Base-by-base conservation (phyloP, 64 coral and sea anemone genomes). In the Exaiptasia diaphana region DNA sequence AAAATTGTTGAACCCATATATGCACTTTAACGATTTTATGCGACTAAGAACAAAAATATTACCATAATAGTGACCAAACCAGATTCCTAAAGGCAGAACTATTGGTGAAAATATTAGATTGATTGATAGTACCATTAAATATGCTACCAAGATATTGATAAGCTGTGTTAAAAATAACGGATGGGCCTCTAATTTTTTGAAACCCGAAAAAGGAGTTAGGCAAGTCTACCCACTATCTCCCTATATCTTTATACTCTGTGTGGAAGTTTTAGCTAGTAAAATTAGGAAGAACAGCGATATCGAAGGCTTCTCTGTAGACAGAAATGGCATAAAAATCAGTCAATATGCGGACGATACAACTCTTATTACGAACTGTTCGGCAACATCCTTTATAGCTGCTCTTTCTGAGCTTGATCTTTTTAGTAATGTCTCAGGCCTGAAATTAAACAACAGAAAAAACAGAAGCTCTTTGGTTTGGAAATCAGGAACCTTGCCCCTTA, bases 341-440 rank as follows among this genome's bases (percentile, higher is more conserved):
- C 79, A 83, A 83, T 68, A 83, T 26, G 40, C 79, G 4, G 79
- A 83, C 38, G 79, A 83, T 54, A 83, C 79, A 12, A 70, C 79
- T 23, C 13, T 69, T 37, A 14, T 83, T 67, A 20, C 52, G 60
- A 65, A 83, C 22, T 40, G 77, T 3, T 81, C 23, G 11, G 39
- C 54, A 83, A 54, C 20, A 31, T 49, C 44, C 4, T 25, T 83
- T 41, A 4, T 13, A 54, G 31, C 27, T 55, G 36, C 33, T 50
- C 60, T 83, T 58, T 38, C 24, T 37, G 62, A 21, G 43, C 38
- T 83, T 40, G 80, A 83, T 30, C n/a, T 20, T 41, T 71, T 83
- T 29, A 42, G 50, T 32, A 31, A 52, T 15, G 18, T 83, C 50
- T 83, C 63, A 50, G 80, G 80, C 44, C 37, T 83, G 48, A 21